phyloP scores from a whole-genome alignment of 2,113 vertebrate species.

The Spheniscus mendiculus region DNA sequence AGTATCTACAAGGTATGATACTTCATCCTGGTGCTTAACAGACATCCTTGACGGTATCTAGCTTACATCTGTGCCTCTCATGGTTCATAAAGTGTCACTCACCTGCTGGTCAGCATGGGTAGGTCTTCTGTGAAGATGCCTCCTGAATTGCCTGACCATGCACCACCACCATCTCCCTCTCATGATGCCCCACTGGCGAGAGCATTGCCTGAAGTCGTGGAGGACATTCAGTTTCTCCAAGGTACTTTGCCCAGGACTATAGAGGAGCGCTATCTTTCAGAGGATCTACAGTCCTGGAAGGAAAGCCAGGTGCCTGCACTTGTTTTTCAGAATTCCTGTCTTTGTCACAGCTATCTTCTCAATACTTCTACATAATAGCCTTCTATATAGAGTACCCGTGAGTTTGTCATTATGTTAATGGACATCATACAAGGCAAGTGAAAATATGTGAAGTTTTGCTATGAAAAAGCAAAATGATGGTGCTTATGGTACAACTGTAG shows the following conservation, averaged over 20 bases:
- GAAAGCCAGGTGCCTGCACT: neutral
- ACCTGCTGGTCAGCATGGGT: too few relatives aligned
- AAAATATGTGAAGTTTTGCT: neutral
- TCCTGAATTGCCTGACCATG: neutral
- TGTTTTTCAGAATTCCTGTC: neutral
- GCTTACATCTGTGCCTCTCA: neutral
- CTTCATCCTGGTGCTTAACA: neutral
- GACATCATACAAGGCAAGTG: neutral
- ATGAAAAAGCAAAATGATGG: neutral
- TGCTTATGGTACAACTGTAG: neutral
- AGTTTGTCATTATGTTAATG: neutral
- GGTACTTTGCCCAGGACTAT: rapidly evolving
- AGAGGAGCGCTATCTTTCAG: neutral
- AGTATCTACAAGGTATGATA: neutral
- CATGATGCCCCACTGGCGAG: rapidly evolving
- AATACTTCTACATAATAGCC: neutral
- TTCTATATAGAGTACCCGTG: neutral
- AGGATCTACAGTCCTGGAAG: neutral
- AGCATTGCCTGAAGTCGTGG: rapidly evolving
- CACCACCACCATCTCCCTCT: rapidly evolving
- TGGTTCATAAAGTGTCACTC: neutral
- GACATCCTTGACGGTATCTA: neutral
- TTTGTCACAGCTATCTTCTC: neutral
- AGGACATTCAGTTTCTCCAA: neutral
- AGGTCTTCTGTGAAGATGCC: neutral